phyloP scores from a whole-genome alignment of 2,888 invertebrate species.

The Tachina fera region DNA sequence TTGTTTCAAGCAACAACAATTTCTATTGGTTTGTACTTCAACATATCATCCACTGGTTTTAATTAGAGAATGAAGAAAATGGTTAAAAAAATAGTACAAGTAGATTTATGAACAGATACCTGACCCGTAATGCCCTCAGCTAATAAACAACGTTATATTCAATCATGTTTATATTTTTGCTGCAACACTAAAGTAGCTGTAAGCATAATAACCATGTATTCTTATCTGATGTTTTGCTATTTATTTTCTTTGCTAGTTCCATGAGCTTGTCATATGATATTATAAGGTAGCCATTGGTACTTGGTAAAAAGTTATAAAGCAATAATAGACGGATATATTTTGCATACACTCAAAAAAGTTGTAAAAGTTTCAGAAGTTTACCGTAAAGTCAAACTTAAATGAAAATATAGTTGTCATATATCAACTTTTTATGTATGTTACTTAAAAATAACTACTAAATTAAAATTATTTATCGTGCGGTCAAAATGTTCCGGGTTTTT shows the following conservation, averaged over 20 bases:
- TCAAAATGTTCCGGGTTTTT: too few relatives aligned
- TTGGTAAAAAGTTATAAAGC: not conserved
- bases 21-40: not conserved
- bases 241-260: not conserved
- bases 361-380: too few relatives aligned
- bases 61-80: not conserved
- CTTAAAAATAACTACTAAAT: too few relatives aligned
- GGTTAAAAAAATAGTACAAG: not conserved
- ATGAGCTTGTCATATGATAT: not conserved
- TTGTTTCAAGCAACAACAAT: not conserved
- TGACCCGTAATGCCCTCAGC: not conserved
- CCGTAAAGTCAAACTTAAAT: too few relatives aligned
- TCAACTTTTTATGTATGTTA: too few relatives aligned
- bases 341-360: too few relatives aligned
- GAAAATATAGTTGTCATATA: too few relatives aligned
- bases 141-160: not conserved
- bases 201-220: constrained; percentile 1
- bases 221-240: not conserved
- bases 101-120: not conserved
- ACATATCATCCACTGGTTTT: not conserved
- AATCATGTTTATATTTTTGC: not conserved
- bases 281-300: not conserved
- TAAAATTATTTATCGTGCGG: too few relatives aligned
- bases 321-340: not conserved
- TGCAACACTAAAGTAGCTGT: not conserved